Base-by-base conservation (phyloP, 1,140 invertebrate species). In the Ostrea edulis region DNA sequence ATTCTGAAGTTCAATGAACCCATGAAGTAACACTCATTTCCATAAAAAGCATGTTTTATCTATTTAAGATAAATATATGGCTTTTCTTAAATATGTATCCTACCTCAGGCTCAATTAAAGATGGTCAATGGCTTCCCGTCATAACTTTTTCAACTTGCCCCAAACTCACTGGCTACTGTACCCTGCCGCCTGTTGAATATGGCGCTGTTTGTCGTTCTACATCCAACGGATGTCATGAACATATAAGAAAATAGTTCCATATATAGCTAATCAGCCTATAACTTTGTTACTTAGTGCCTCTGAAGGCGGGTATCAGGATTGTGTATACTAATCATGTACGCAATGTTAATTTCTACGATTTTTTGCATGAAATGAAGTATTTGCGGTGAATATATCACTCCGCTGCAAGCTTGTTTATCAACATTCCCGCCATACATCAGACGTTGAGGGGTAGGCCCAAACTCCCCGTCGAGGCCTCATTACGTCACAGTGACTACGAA, bases 391-490 rank as follows among this genome's bases (percentile, higher is more conserved):
- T 29, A 25, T 77, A 77, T 77, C 25, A 29, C 68, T 77, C 68
- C 68, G 68, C 68, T 22, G 22, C 68, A 12, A 14, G 14, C 12
- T 14, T 77, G 68, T 77, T 77, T 77, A 77, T 35, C 29, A 77
- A 77, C 25, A 14, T 77, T 77, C 68, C 68, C 68, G 68, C 68
- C 68, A 77, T 77, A 77, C 35, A 29, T 77, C 68, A 77, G 68
- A 77, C 11, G 5, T 1, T 44, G 35, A 44, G n/a, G n/a, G n/a
- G n/a, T n/a, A n/a, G n/a, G n/a, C n/a, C n/a, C n/a, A n/a, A n/a
- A n/a, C n/a, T n/a, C n/a, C n/a, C n/a, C n/a, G n/a, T n/a, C n/a
- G n/a, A n/a, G n/a, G n/a, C n/a, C n/a, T n/a, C n/a, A n/a, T n/a
- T n/a, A n/a, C n/a, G n/a, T n/a, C n/a, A n/a, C n/a, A n/a, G n/a